Evolutionary conservation across 1,140 invertebrate genomes (phyloP).

Genomic region (Sycobia sp.): DNA sequence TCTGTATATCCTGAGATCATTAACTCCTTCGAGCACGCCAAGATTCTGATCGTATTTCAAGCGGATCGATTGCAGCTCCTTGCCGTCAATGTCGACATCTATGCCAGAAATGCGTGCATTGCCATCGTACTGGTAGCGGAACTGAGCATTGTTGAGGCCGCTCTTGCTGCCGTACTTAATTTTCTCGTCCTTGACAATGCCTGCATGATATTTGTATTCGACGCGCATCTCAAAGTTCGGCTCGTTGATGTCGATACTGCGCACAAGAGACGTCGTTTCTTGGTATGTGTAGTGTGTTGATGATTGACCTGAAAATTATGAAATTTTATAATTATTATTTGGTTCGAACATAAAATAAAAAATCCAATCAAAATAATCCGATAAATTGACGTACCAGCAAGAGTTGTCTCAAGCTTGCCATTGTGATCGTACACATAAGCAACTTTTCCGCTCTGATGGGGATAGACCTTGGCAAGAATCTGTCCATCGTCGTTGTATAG

Average conservation of each 20-base stretch:
- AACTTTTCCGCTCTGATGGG: constrained; percentile 87
- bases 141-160: constrained; percentile 82
- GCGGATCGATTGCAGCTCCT: constrained; percentile 72
- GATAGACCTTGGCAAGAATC: constrained; percentile 85
- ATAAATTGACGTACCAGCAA: constrained; percentile 74
- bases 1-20: constrained; percentile 81
- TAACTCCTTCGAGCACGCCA: constrained; percentile 81
- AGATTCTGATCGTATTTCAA: constrained; percentile 87
- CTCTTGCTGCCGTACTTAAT: constrained; percentile 83
- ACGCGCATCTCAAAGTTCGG: constrained; percentile 85
- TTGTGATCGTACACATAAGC: constrained; percentile 86
- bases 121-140: constrained; percentile 90
- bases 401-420: constrained; percentile 80
- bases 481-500: constrained; percentile 89
- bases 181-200: constrained; percentile 85
- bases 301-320: constrained; percentile 68
- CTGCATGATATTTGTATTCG: constrained; percentile 89
- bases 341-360: background rate
- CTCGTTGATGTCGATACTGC: constrained; percentile 82
- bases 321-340: background rate
- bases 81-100: constrained; percentile 85
- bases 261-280: constrained; percentile 80
- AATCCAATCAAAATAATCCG: background rate
- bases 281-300: constrained; percentile 89
- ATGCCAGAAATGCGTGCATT: constrained; percentile 80